These are phyloP conservation scores for Cataglyphis hispanica DNA, from an alignment of 1,140 invertebrate species.

Conservation along the genomic window DNA sequence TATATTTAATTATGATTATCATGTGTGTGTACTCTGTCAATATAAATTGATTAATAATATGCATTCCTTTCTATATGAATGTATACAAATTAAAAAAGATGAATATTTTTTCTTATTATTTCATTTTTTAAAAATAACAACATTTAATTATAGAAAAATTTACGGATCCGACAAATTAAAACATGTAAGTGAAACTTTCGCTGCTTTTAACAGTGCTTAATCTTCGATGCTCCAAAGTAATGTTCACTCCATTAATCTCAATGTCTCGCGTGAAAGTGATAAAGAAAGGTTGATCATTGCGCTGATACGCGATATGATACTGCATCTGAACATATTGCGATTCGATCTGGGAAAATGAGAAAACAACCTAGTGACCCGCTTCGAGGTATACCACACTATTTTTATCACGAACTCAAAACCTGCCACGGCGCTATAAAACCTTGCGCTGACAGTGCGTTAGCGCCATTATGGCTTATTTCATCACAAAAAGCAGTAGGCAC, in stretches of 20 bases:
- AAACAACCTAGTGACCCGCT: conserved; percentile 83
- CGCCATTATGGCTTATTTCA: conserved; percentile 59
- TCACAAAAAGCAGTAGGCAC: conserved; percentile 18
- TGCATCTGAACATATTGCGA: conserved; percentile 60
- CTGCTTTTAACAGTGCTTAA: background rate
- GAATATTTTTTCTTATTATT: background rate
- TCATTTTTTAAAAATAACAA: background rate
- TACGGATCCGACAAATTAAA: background rate
- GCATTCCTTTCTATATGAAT: background rate
- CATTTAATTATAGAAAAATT: background rate
- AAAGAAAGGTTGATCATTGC: conserved; percentile 31
- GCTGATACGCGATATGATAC: conserved; percentile 44
- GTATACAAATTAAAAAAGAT: background rate
- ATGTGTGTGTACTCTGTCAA: background rate
- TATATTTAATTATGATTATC: background rate
- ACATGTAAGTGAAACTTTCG: background rate
- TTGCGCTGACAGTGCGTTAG: conserved; percentile 66
- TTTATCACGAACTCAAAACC: conserved; percentile 79
- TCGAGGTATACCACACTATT: conserved; percentile 83
- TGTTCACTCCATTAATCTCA: conserved; percentile 31
- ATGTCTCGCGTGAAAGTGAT: conserved; percentile 9
- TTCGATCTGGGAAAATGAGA: conserved; percentile 73
- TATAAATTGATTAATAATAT: background rate
- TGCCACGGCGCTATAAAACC: conserved; percentile 77
- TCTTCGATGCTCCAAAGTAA: background rate